Evolutionary conservation across 2,113 vertebrate genomes (phyloP), one percentile per base, ranked within the genome.

Genomic region (Mesoclemmys tuberculata): DNA sequence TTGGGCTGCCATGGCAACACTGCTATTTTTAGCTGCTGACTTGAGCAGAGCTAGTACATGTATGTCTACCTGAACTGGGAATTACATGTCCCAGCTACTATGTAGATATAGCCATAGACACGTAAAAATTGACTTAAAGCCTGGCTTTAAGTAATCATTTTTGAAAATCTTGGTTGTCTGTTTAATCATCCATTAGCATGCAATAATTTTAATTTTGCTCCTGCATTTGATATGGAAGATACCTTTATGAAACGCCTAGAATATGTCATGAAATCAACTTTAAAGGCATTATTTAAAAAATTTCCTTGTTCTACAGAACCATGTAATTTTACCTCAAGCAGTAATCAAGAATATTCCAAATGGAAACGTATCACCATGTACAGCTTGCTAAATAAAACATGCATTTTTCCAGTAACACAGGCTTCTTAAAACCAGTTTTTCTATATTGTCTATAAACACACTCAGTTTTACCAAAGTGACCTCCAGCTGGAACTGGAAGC

Each of bases 401-500:
- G 22, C 61, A 90, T 91, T 71, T 85, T 49, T 5, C 71, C 74
- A 81, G 44, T 9, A 79, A 1, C 6, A 86, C 3, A 26, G 46
- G 55, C 82, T 77, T 87, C 44, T 1, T 6, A n/a, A 82, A 48
- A 8, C 19, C 55, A 68, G 12, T 29, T 92, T 95, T 93, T 91
- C 29, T 89, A 18, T 41, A 68, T 26, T 68, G 26, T 54, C 44
- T 0, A 0, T 79, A 88, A 93, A 44, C 87, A 64, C 24, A 52
- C 27, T 35, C n/a, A 8, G 11, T 35, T 91, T 74, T 78, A 94
- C 83, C 90, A 93, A 87, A 97, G 94, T 0, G 92, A 97, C 95
- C 97, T 97, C 97, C 88, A 92, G 80, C 48, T 88, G 91, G 61
- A 92, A 87, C 90, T 91, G 92, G 94, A 54, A 85, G 84, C 87